Base-by-base conservation (phyloP, 2,888 invertebrate genomes). In the Nomada lathburiana region DNA sequence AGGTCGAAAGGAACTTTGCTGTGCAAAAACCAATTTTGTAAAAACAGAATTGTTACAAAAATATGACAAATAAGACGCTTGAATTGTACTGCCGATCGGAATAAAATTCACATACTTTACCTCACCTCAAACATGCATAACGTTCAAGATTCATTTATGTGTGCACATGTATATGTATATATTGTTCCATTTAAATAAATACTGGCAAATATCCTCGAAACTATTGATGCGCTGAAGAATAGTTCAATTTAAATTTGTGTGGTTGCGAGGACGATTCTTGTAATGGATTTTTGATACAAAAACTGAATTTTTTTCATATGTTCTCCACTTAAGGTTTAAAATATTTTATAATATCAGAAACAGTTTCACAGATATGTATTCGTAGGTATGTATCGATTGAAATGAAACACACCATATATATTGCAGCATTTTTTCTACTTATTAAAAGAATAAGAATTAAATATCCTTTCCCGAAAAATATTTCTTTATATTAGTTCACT, bases 371-470 rank as follows among this genome's bases (percentile, higher is more conserved):
- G 16, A 47, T 47, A 47, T 2, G 36, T 36, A 36, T 36, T 7
- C 47, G 13, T 47, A 13, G 13, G 13, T 7, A 36, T 36, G 47
- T 47, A 16, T 47, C 47, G 47, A 47, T 47, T 47, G 10, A 47
- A 47, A 47, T 47, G 16, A 16, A 47, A 16, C 16, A 47, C 2
- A 13, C 47, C 16, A 44, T 55, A 62, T 68, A 42, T 76, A 67
- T 59, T 57, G 23, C 76, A 59, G 50, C 50, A 78, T 74, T 50
- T 50, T n/a, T 42, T 16, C 44, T 77, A 78, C n/a, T 59, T 60
- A 36, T 76, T 76, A 80, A 69, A 73, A 71, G 64, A 78, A 77
- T 84, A 68, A 79, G 42, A 80, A 76, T 82, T 64, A 63, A 72
- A 75, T 64, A 76, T 69, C 59, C 18, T 50, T 74, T 50, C 29